Base-by-base conservation (phyloP, 2,113 vertebrate genomes). In the Colinus virginianus region DNA sequence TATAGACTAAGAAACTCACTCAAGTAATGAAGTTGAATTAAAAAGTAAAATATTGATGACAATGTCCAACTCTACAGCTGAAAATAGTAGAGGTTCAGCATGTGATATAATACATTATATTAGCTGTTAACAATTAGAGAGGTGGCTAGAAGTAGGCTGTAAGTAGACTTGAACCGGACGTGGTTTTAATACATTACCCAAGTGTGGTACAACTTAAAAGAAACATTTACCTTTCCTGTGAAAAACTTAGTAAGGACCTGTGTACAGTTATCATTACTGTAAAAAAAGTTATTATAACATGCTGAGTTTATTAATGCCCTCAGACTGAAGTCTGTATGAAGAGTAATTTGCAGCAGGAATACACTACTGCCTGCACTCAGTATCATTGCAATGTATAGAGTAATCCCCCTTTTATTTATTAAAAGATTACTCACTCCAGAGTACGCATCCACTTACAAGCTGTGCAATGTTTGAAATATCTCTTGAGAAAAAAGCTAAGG, bases 41-140 rank as follows among this genome's bases (percentile, higher is more conserved):
- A 91, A 82, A 90, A 89, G 21, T 64, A 38, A 90, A 94, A 88
- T 71, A 62, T 6, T 84, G 45, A 64, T 88, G 34, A 56, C 13
- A 78, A 15, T 63, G 19, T 15, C 28, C 5, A 53, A 17, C 13
- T 85, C 25, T 59, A 28, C 21, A 81, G 26, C 38, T 88, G 58
- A 82, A 94, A 85, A 87, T 63, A 32, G 30, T 9, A 67, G 17
- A 71, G 4, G 6, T 28, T 75, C 49, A 40, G 7, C 80, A 61
- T 13, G 40, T 59, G 34, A 28, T 51, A 13, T 25, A 55, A 45
- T 26, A 26, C 62, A 4, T 59, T 62, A 32, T 16, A 83, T 22
- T 7, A 69, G 6, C 28, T 80, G 9, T 46, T 88, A 42, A n/a
- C 82, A 66, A 59, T 55, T 28, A 58, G 46, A 45, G 83, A 51